Percentiles rank a stretch among this genome's conserved stretches.
Evolutionary conservation across 2,797 vertebrate genomes (phyloP).

Genomic region (Valencia hispanica): DNA sequence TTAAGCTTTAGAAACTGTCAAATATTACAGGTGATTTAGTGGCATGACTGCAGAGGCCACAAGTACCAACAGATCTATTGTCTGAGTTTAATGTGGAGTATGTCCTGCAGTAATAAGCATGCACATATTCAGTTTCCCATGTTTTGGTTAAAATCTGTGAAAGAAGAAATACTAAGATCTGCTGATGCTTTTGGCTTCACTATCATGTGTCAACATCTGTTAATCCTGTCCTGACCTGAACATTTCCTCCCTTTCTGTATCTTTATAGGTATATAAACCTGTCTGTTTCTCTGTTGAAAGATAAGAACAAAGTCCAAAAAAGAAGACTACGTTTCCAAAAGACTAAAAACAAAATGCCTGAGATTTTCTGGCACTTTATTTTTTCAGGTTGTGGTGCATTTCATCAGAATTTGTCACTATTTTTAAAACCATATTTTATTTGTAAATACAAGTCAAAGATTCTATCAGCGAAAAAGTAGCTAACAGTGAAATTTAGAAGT

Average conservation of each 20-base stretch:
- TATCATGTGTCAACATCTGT: background rate
- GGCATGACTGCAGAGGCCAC: background rate
- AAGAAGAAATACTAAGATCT: background rate
- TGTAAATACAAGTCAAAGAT: background rate
- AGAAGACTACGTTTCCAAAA: background rate
- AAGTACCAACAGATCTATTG: background rate
- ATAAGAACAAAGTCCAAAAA: conserved; percentile 4
- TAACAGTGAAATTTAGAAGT: background rate
- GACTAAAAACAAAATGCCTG: conserved; percentile 2
- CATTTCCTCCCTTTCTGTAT: background rate
- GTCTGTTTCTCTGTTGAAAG: background rate
- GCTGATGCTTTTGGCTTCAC: background rate
- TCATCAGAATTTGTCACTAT: background rate
- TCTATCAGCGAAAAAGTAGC: background rate
- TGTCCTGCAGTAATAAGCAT: background rate
- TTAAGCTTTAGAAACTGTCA: background rate
- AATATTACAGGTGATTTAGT: background rate
- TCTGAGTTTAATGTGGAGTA: background rate
- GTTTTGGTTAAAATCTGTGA: background rate
- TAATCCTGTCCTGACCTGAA: conserved; percentile 12
- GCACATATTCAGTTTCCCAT: background rate
- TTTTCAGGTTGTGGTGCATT: background rate
- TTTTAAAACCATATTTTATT: background rate
- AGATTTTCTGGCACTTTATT: background rate
- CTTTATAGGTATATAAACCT: background rate